These are phyloP conservation scores for Microhierax caerulescens DNA, from an alignment of 2,797 vertebrate genomes.

Conservation along the genomic window DNA sequence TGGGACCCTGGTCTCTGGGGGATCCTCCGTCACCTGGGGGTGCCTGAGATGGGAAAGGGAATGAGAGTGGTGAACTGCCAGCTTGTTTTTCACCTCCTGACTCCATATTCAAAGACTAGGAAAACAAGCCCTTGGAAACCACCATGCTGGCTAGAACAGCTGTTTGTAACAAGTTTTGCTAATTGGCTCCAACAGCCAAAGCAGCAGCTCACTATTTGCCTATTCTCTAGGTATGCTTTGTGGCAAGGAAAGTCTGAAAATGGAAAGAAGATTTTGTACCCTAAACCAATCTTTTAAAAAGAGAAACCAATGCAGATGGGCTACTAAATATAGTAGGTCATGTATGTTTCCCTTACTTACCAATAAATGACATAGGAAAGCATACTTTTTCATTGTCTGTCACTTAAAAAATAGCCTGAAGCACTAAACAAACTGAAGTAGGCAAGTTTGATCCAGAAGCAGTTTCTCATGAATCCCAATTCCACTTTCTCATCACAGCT, in stretches of 20 bases:
- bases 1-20: neutral
- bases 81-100: neutral
- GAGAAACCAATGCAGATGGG: neutral
- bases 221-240: neutral
- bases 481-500: neutral
- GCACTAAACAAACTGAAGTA: neutral
- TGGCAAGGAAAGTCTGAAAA: neutral
- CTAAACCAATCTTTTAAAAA: neutral
- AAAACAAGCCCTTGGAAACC: neutral
- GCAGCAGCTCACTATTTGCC: neutral
- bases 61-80: neutral
- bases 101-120: neutral
- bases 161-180: neutral
- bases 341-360: neutral
- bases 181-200: neutral
- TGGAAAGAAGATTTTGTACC: neutral
- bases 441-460: neutral
- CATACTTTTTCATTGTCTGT: neutral
- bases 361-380: neutral
- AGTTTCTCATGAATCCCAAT: neutral
- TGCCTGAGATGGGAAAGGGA: neutral
- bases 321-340: neutral
- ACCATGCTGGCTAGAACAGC: neutral
- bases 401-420: neutral
- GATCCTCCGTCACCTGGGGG: rapidly evolving